These are phyloP conservation scores for Philopotamus ludificatus DNA, from an alignment of 1,140 invertebrate species.

Conservation along the genomic window DNA sequence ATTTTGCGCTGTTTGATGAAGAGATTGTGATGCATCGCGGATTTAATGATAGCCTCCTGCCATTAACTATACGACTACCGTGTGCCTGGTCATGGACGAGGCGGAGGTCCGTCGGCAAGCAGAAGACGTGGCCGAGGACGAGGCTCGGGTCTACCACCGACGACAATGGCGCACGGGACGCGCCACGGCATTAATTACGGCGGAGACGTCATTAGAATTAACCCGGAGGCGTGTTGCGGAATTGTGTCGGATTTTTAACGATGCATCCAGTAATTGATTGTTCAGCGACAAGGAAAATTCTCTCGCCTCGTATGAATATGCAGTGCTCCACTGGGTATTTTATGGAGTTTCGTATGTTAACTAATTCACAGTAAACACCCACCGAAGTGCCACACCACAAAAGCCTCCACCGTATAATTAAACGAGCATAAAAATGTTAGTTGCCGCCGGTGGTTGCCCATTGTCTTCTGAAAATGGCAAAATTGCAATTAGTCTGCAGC, in stretches of 20 bases:
- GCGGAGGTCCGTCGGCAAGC: background rate
- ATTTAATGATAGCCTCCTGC: conserved; percentile 20
- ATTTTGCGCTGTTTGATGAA: conserved; percentile 20
- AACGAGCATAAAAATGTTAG: conserved; percentile 4
- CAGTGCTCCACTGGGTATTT: too few species aligned
- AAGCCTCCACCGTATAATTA: conserved; percentile 4
- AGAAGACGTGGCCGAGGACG: background rate
- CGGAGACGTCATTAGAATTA: too few species aligned
- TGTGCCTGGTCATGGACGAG: too few species aligned
- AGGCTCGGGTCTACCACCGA: background rate
- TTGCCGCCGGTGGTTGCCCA: conserved; percentile 1
- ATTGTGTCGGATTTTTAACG: too few species aligned
- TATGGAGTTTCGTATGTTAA: background rate
- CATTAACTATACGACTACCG: conserved; percentile 10
- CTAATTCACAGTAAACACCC: background rate
- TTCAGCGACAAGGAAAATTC: background rate
- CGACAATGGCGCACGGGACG: background rate
- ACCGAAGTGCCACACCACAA: background rate
- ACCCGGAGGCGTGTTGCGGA: too few species aligned
- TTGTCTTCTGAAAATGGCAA: conserved; percentile 19
- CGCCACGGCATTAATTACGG: too few species aligned
- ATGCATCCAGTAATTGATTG: too few species aligned
- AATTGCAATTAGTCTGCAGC: conserved; percentile 10
- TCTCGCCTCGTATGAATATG: background rate
- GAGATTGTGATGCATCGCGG: conserved; percentile 30